Evolutionary conservation across 2,888 invertebrate species (phyloP), one percentile per base, ranked within the genome.

Genomic region (Polyommatus iphigenia): DNA sequence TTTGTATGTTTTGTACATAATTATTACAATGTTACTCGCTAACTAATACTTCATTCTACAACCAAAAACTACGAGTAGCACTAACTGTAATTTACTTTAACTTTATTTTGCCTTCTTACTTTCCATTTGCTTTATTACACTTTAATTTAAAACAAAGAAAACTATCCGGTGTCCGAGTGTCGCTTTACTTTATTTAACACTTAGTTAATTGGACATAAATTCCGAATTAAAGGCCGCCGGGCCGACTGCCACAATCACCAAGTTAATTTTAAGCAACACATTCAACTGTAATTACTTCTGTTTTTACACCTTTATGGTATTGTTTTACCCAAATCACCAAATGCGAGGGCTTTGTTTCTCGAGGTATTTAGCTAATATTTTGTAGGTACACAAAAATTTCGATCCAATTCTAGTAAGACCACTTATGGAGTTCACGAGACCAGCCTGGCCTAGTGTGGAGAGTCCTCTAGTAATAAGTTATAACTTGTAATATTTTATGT

Each of bases 131-230:
- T 54, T 54, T 54, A 54, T 54, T 24, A 62, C 62, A 24, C 20
- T 62, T 67, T 15, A 67, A 67, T 67, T 29, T 67, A 32, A 62
- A 62, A 67, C 67, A 32, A 67, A 67, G 32, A 67, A 29, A 67
- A 32, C 29, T 67, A 32, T 32, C 67, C 29, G 67, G 15, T 67
- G 29, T 67, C 67, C 32, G 7, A 67, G 29, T 67, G 91, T 90
- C 89, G 88, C 89, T 88, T 89, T 90, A 90, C 90, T 90, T 89
- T 88, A 90, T 89, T 89, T 91, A 90, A 92, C 91, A 91, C 88
- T 86, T 86, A 87, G 90, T 91, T 93, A 93, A 92, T 92, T 93
- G 92, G 90, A 90, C 86, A 91, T 93, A 92, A 93, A 93, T 93
- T 92, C 90, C 87, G 89, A 89, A 89, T 90, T 89, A 89, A 90